Evolutionary conservation across 2,888 invertebrate species (phyloP).

Genomic region (Dasypogon diadema): DNA sequence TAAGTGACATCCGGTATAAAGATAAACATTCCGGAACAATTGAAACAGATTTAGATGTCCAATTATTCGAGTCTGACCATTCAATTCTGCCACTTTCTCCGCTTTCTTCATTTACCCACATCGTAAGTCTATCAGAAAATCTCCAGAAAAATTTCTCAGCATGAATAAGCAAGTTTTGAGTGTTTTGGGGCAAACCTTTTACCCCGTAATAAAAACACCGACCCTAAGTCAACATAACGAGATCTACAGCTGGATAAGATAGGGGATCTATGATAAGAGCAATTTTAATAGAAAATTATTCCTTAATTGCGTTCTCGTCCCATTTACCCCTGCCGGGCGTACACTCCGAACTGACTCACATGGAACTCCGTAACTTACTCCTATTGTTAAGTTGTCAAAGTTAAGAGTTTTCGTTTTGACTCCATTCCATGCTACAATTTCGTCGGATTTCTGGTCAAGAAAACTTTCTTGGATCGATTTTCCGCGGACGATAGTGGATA

Average conservation of each 20-base stretch:
- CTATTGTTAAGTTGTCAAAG: constrained; percentile 7
- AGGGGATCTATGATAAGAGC: constrained; percentile 18
- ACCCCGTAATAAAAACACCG: constrained; percentile 4
- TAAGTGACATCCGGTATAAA: neutral
- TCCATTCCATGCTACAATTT: neutral
- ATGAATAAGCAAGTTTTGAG: neutral
- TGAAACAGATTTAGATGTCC: neutral
- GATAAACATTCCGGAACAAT: neutral
- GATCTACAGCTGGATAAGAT: neutral
- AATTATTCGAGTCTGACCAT: too few species aligned
- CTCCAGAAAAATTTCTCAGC: neutral
- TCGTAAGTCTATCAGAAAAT: neutral
- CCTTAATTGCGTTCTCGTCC: constrained; percentile 18
- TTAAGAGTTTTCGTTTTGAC: neutral
- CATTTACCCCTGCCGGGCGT: neutral
- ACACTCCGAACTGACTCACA: neutral
- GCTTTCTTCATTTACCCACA: too few species aligned
- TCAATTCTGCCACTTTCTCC: neutral
- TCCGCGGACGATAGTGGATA: neutral
- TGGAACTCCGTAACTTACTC: neutral
- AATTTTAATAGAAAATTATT: constrained; percentile 27
- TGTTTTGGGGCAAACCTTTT: constrained; percentile 5
- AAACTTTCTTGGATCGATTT: constrained; percentile 17
- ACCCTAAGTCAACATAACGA: neutral
- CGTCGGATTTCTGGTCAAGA: neutral